Conservation (phyloP, 2,888 invertebrate species). For the Eutolmus rufibarbis region DNA sequence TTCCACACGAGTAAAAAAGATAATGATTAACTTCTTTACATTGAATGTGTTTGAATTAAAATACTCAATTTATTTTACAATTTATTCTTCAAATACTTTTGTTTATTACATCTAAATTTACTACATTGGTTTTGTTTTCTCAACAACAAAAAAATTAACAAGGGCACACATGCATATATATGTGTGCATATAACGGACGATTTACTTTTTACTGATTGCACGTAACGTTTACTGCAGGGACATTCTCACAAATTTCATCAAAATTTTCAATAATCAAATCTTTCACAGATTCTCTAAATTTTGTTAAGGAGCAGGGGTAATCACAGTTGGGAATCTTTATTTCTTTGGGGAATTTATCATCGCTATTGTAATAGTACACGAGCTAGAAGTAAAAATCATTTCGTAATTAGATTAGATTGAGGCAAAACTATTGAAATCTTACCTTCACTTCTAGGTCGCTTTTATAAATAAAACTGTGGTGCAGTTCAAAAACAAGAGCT, state of each 20-base stretch:
- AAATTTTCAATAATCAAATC: constrained; percentile 71
- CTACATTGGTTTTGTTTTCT: not conserved
- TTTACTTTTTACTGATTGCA: not conserved
- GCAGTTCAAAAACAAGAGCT: constrained; percentile 76
- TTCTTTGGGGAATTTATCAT: constrained; percentile 66
- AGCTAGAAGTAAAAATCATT: constrained; percentile 64
- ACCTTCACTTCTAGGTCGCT: constrained; percentile 70
- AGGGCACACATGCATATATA: not conserved
- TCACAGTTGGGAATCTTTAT: constrained; percentile 71
- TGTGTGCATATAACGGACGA: not conserved
- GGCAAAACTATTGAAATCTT: constrained; percentile 43
- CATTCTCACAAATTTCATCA: constrained; percentile 70
- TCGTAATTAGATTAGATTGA: not conserved
- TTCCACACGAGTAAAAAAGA: too few relatives aligned
- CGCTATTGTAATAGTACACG: constrained; percentile 71
- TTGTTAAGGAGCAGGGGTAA: constrained; percentile 68
- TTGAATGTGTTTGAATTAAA: not conserved
- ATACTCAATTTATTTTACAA: not conserved
- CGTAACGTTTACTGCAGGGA: not conserved
- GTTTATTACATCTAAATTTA: not conserved
- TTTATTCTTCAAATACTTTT: not conserved
- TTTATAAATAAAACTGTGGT: constrained; percentile 63
- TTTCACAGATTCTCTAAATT: constrained; percentile 66
- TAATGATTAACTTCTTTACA: too few relatives aligned
- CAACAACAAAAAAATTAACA: not conserved